Base-by-base conservation (phyloP, 2,113 vertebrate species). In the Gavialis gangeticus region DNA sequence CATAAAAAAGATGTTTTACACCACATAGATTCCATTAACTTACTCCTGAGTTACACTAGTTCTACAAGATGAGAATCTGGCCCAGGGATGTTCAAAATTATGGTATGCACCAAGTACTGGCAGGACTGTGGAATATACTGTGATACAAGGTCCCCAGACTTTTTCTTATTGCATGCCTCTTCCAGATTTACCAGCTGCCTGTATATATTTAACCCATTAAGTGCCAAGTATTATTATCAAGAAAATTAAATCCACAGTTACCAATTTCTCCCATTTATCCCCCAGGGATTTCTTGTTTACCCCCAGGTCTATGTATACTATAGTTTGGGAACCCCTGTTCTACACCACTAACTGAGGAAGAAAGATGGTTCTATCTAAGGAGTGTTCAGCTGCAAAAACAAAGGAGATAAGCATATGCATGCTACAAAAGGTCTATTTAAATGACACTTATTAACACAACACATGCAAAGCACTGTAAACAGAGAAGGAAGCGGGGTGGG, bases 381-480 rank as follows among this genome's bases (percentile, higher is more conserved):
- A 59, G 6, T 75, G 24, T 79, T 69, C 34, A 84, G 75, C 55
- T 67, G 63, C 34, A 59, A 85, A 75, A 17, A 87, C 12, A 73
- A 57, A 73, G 82, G 78, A 89, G 66, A 0, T 89, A 83, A 90
- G n/a, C 84, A 69, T 37, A 60, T 79, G 79, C 76, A 86, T 85
- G 67, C 22, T 67, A 84, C 18, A 60, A 85, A 92, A 89, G 58
- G 73, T 82, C n/a, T 71, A 86, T 85, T 71, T 81, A 89, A 92
- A 91, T 89, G 69, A 79, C 84, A 88, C n/a, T 79, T 46, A 87
- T 91, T 87, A 78, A 12, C 64, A 3, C 24, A 93, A 34, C 54
- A 62, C 5, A 76, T 86, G 22, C 18, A 69, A 88, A 91, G 9
- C 54, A 78, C 37, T 66, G 3, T 46, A 84, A 83, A 0, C 46